Evolutionary conservation across 2,888 invertebrate genomes (phyloP).

Genomic region (Limnephilus auricula): DNA sequence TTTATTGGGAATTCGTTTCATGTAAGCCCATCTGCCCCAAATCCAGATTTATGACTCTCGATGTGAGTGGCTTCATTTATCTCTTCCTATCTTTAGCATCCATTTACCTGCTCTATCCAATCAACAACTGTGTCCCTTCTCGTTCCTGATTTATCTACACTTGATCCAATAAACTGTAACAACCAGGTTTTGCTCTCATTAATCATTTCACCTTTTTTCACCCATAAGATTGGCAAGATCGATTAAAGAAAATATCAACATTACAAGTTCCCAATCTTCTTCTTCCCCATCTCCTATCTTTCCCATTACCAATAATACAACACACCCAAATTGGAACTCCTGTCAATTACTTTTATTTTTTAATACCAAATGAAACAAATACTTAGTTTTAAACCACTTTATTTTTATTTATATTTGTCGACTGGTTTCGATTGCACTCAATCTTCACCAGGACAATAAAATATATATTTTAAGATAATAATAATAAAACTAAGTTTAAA

Average conservation of each 20-base stretch:
- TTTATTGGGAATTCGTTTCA: not conserved
- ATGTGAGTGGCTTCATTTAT: not conserved
- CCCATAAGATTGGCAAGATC: not conserved
- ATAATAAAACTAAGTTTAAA: too few relatives aligned
- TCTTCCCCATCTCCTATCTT: too few relatives aligned
- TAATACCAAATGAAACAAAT: too few relatives aligned
- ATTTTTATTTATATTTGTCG: too few relatives aligned
- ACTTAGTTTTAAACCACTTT: too few relatives aligned
- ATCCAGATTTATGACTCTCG: not conserved
- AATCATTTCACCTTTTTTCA: not conserved
- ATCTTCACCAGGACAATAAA: too few relatives aligned
- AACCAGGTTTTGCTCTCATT: not conserved
- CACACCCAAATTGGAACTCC: too few relatives aligned
- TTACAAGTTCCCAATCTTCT: too few relatives aligned
- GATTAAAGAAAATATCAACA: not conserved
- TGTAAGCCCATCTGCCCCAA: not conserved
- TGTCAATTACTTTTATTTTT: too few relatives aligned
- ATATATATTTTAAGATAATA: too few relatives aligned
- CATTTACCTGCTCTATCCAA: not conserved
- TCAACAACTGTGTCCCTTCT: not conserved
- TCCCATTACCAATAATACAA: too few relatives aligned
- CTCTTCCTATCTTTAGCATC: not conserved
- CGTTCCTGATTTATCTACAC: not conserved
- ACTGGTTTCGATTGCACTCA: too few relatives aligned
- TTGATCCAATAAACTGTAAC: not conserved